These are phyloP conservation scores for Rhadinocentrus ornatus DNA, from an alignment of 2,797 vertebrate species.

Conservation along the genomic window DNA sequence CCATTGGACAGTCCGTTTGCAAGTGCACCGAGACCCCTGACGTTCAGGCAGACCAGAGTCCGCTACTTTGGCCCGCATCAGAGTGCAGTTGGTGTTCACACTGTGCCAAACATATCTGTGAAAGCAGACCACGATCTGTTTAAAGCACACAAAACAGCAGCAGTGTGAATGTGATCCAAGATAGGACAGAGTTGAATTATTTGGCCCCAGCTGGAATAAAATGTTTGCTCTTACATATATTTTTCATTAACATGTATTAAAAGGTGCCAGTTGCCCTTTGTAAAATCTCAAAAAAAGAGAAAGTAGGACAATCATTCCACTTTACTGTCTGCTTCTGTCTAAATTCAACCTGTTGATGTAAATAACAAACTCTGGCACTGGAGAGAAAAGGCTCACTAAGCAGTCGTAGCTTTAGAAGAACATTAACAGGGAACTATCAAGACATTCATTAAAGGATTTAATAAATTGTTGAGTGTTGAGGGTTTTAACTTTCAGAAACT, in stretches of 20 bases:
- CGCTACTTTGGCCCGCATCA: too few species aligned
- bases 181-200: constrained; percentile 67
- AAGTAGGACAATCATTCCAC: constrained; percentile 35
- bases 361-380: constrained; percentile 29
- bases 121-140: too few species aligned
- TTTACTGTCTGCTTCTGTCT: constrained; percentile 45
- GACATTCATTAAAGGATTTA: neutral
- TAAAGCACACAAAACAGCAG: too few species aligned
- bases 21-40: too few species aligned
- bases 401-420: neutral
- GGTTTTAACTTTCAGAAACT: constrained; percentile 35
- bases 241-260: constrained; percentile 56
- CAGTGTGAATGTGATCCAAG: too few species aligned
- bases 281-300: constrained; percentile 27
- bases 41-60: too few species aligned
- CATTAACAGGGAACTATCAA: neutral
- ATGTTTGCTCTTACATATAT: too few species aligned
- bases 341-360: constrained; percentile 50
- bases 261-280: constrained; percentile 53
- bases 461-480: constrained; percentile 7
- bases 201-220: constrained; percentile 57
- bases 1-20: too few species aligned
- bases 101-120: too few species aligned
- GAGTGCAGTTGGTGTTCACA: too few species aligned
- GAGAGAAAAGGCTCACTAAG: constrained; percentile 26